Conservation (phyloP, 92 coral and sea anemone genomes). For the Paragorgia papillata region DNA sequence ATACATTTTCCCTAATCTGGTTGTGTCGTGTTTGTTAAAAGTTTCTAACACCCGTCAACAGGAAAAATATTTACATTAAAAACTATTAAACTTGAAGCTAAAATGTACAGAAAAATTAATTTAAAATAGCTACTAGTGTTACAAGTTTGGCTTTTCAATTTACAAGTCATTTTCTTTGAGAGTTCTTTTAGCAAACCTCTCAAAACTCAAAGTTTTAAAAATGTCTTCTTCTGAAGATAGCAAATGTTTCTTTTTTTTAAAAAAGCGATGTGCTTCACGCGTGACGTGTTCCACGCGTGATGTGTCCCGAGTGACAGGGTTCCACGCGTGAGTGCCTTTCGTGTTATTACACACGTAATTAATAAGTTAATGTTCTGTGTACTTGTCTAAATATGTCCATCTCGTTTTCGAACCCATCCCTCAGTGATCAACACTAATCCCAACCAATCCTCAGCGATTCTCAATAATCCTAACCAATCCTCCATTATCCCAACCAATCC, state of each 20-base stretch:
- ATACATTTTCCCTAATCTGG: too few relatives aligned
- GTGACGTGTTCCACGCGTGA: not conserved
- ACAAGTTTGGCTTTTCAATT: not conserved
- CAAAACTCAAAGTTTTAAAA: not conserved
- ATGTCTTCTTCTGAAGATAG: not conserved
- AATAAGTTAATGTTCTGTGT: not conserved
- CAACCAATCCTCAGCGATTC: too few relatives aligned
- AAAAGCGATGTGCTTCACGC: not conserved
- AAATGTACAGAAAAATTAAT: slow-evolving; percentile 4
- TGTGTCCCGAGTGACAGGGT: not conserved
- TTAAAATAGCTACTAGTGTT: not conserved
- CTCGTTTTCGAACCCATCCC: too few relatives aligned
- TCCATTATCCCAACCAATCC: too few relatives aligned
- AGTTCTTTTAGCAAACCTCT: slow-evolving; percentile 1
- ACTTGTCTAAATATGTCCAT: too few relatives aligned
- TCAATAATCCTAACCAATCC: too few relatives aligned
- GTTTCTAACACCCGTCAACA: too few relatives aligned
- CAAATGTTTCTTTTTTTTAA: not conserved
- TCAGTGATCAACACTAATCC: too few relatives aligned
- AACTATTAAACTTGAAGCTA: not conserved
- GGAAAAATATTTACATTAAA: not conserved
- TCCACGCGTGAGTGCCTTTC: not conserved
- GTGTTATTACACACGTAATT: not conserved
- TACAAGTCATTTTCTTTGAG: not conserved
- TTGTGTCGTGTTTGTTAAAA: too few relatives aligned